Evolutionary conservation across 2,888 invertebrate species (phyloP).

Genomic region (Eupsilia transversa): DNA sequence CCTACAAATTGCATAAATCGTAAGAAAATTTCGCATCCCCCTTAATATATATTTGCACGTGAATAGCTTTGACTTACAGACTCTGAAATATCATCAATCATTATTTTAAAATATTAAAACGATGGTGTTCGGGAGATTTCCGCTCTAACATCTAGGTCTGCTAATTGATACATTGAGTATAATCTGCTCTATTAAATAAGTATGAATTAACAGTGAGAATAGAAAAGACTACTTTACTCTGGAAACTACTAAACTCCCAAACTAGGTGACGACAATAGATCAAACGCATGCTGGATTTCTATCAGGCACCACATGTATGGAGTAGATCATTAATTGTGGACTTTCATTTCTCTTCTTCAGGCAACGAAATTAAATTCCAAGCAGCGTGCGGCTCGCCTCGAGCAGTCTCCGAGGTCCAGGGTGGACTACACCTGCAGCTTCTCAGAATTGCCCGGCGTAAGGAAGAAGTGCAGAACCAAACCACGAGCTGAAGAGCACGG

Average conservation of each 20-base stretch:
- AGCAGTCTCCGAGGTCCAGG: conserved; percentile 57
- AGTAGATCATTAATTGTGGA: too few relatives aligned
- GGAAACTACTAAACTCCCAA: background rate
- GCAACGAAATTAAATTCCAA: conserved; percentile 55
- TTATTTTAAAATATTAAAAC: background rate
- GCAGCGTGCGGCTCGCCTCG: conserved; percentile 63
- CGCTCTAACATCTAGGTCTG: background rate
- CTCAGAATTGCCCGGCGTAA: conserved; percentile 67
- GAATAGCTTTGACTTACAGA: background rate
- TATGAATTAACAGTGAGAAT: background rate
- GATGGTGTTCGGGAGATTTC: too few relatives aligned
- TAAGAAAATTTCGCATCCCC: too few relatives aligned
- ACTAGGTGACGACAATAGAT: background rate
- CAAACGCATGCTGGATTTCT: too few relatives aligned
- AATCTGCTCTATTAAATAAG: background rate
- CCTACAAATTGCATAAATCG: too few relatives aligned
- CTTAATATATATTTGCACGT: conserved; percentile 2
- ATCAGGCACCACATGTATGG: too few relatives aligned
- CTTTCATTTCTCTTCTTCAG: conserved; percentile 14
- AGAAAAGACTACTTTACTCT: background rate
- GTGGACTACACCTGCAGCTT: conserved; percentile 74
- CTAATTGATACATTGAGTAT: too few relatives aligned
- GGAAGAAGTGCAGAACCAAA: conserved; percentile 26
- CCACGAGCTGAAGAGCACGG: conserved; percentile 36
- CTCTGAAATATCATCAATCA: background rate